A percentile compares a stretch with the other conserved stretches of the same genome.
Conservation (phyloP, 2,113 vertebrate species). For the Etheostoma cragini region DNA sequence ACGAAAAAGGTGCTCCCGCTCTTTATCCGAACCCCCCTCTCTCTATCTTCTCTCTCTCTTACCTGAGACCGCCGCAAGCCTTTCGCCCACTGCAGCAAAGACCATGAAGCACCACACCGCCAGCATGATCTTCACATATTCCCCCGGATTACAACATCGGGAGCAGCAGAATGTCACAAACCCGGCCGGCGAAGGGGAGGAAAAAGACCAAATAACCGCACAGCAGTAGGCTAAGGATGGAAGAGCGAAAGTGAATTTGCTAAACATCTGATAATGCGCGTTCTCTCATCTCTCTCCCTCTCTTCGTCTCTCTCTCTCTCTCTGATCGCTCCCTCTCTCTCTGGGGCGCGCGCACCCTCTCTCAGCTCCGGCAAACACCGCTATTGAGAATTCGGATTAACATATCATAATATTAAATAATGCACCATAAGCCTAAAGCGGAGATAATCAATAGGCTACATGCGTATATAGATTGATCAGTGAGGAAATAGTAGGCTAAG, state of each 20-base stretch:
- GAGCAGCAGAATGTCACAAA: conserved; percentile 60
- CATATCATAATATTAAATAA: conserved; percentile 55
- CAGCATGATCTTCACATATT: conserved; percentile 88
- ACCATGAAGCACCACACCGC: conserved; percentile 84
- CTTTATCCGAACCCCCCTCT: background rate
- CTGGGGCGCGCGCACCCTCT: background rate
- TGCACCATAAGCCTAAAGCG: conserved; percentile 17
- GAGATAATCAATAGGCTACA: conserved; percentile 47
- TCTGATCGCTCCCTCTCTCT: background rate
- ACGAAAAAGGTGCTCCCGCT: conserved; percentile 53
- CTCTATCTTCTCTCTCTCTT: conserved; percentile 25
- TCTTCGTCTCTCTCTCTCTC: conserved; percentile 16
- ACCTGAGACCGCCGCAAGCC: conserved; percentile 84
- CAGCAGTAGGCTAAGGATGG: conserved; percentile 44
- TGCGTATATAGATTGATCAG: conserved; percentile 40
- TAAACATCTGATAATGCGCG: conserved; percentile 72
- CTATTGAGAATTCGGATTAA: conserved; percentile 41
- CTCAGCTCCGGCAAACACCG: conserved; percentile 45
- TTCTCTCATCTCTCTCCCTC: conserved; percentile 63
- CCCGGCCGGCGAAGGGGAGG: conserved; percentile 28
- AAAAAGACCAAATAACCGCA: conserved; percentile 11
- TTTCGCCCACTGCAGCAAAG: conserved; percentile 85
- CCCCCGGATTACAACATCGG: conserved; percentile 77
- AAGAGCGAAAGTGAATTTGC: conserved; percentile 51
- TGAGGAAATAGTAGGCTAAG: conserved; percentile 33